These are phyloP conservation scores for Riparia riparia DNA, from an alignment of 2,113 vertebrate genomes.

Conservation along the genomic window DNA sequence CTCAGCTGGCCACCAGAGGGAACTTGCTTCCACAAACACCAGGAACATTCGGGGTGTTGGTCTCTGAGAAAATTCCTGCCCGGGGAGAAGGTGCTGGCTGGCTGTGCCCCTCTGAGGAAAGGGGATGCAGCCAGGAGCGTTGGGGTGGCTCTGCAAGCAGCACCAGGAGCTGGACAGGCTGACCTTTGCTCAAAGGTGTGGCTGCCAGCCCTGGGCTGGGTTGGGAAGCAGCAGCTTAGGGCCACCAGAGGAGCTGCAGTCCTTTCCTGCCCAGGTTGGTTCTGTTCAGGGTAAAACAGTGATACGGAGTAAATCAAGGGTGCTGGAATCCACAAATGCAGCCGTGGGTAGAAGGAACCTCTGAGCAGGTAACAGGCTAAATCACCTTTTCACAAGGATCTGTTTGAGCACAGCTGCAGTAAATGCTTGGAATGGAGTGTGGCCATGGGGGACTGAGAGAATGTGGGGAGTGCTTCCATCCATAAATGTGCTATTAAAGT, in stretches of 20 bases:
- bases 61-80: background rate
- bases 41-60: fast-evolving
- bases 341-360: fast-evolving
- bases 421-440: background rate
- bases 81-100: background rate
- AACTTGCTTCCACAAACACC: background rate
- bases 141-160: background rate
- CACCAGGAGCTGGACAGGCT: fast-evolving
- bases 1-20: background rate
- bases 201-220: fast-evolving
- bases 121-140: too few relatives aligned
- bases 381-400: background rate
- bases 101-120: too few relatives aligned
- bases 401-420: fast-evolving
- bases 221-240: background rate
- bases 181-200: background rate
- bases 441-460: fast-evolving
- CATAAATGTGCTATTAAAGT: fast-evolving
- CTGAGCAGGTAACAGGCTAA: background rate
- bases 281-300: background rate
- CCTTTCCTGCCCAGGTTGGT: background rate
- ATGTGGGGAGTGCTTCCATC: background rate
- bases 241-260: background rate
- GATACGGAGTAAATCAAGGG: background rate
- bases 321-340: fast-evolving